phyloP scores from a whole-genome alignment of 2,888 invertebrate species.

The Orthonychiurus folsomi region DNA sequence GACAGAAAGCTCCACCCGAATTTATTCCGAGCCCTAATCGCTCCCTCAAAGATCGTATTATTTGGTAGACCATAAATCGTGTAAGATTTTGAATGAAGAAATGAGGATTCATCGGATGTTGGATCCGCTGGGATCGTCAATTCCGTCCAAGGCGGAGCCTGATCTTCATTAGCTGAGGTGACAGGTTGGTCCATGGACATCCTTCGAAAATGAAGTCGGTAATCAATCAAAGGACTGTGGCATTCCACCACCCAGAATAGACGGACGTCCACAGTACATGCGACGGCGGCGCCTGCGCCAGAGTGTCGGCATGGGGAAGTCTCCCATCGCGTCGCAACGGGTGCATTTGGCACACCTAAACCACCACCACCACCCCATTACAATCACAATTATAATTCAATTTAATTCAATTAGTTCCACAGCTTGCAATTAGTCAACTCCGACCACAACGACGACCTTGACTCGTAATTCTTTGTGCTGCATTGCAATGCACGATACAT shows the following conservation, averaged over 20 bases:
- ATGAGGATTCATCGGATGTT: slow-evolving; percentile 51
- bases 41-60: slow-evolving; percentile 66
- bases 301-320: slow-evolving; percentile 12
- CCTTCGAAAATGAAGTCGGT: slow-evolving; percentile 48
- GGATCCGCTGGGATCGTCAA: slow-evolving; percentile 60
- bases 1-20: slow-evolving; percentile 79
- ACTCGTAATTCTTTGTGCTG: no score
- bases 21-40: slow-evolving; percentile 67
- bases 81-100: slow-evolving; percentile 64
- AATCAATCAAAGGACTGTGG: slow-evolving; percentile 67
- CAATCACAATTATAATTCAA: neutral
- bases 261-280: slow-evolving; percentile 48
- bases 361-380: slow-evolving; percentile 15
- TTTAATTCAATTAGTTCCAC: slow-evolving; percentile 4
- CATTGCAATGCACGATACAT: no score
- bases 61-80: slow-evolving; percentile 63
- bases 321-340: slow-evolving; percentile 52
- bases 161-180: slow-evolving; percentile 22
- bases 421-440: neutral
- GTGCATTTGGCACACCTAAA: slow-evolving; percentile 59
- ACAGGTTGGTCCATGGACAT: slow-evolving; percentile 17
- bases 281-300: neutral
- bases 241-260: slow-evolving; percentile 79
- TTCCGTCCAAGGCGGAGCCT: slow-evolving; percentile 53
- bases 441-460: no score